Percentiles rank a stretch among this genome's conserved stretches.
phyloP scores from a whole-genome alignment of 2,888 invertebrate genomes.

The Ptycholaimellus sp. region DNA sequence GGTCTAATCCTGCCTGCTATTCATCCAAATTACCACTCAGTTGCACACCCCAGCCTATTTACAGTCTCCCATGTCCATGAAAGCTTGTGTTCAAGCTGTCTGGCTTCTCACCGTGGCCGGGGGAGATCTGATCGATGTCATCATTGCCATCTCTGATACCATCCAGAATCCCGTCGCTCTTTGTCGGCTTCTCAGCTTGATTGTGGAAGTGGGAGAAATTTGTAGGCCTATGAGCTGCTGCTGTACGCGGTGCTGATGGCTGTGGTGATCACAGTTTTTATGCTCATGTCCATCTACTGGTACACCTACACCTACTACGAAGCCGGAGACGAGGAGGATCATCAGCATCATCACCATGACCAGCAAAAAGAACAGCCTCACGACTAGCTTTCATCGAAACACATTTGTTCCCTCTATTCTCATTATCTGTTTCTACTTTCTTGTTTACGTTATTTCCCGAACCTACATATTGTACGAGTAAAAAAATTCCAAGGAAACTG shows the following conservation, averaged over 20 bases:
- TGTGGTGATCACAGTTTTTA: constrained; percentile 54
- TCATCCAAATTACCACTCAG: no score
- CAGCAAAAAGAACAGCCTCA: no score
- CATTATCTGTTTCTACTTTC: no score
- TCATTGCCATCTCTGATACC: constrained; percentile 26
- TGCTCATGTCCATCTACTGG: constrained; percentile 52
- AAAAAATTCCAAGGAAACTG: no score
- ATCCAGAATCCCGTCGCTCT: constrained; percentile 9
- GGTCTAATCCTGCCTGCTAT: constrained; percentile 5
- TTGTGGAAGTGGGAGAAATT: neutral
- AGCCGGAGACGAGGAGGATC: constrained; percentile 11
- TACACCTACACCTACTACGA: constrained; percentile 27
- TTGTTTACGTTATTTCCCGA: no score
- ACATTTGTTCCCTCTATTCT: no score
- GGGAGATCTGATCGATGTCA: constrained; percentile 69
- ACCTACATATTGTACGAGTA: no score
- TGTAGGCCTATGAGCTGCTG: constrained; percentile 11
- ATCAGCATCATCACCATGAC: constrained; percentile 1
- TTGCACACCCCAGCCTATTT: no score
- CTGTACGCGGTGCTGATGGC: constrained; percentile 42
- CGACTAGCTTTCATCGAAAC: no score
- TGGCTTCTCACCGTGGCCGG: constrained; percentile 74
- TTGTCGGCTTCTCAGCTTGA: constrained; percentile 3
- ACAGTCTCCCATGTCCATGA: no score
- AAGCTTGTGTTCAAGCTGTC: constrained; percentile 49